These are phyloP conservation scores for Stegodyphus mimosarum DNA, from an alignment of 1,140 invertebrate species.

Conservation along the genomic window DNA sequence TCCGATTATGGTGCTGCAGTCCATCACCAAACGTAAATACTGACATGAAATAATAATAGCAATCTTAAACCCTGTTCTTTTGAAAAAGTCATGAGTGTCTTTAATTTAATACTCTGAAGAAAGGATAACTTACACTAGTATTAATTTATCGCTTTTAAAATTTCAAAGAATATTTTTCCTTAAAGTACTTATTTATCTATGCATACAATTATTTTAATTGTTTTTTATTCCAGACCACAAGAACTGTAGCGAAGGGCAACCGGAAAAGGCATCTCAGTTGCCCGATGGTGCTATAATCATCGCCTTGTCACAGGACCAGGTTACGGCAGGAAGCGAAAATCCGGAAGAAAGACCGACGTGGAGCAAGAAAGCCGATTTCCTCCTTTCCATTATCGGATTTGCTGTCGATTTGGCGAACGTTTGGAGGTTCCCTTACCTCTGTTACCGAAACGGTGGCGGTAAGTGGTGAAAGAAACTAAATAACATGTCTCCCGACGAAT, in stretches of 20 bases:
- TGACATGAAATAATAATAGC: too few species aligned
- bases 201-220: not conserved
- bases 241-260: slow-evolving; percentile 31
- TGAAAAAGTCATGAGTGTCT: too few species aligned
- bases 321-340: slow-evolving; percentile 17
- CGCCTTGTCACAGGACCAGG: slow-evolving; percentile 50
- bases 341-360: slow-evolving; percentile 66
- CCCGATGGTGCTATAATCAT: slow-evolving; percentile 52
- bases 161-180: not conserved
- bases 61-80: too few species aligned
- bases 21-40: too few species aligned
- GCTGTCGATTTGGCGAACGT: slow-evolving; percentile 87
- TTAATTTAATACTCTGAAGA: too few species aligned
- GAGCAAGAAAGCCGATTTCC: slow-evolving; percentile 87
- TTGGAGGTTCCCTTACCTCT: slow-evolving; percentile 85
- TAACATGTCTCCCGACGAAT: too few species aligned
- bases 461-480: slow-evolving; percentile 45
- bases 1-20: too few species aligned
- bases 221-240: slow-evolving; percentile 41
- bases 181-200: not conserved
- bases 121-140: too few species aligned
- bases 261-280: slow-evolving; percentile 28
- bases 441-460: slow-evolving; percentile 84
- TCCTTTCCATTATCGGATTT: slow-evolving; percentile 87
- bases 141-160: too few species aligned